Percentiles rank a stretch among this genome's conserved stretches.
Conservation (phyloP, 2,797 vertebrate genomes). For the Chaunax sp. region DNA sequence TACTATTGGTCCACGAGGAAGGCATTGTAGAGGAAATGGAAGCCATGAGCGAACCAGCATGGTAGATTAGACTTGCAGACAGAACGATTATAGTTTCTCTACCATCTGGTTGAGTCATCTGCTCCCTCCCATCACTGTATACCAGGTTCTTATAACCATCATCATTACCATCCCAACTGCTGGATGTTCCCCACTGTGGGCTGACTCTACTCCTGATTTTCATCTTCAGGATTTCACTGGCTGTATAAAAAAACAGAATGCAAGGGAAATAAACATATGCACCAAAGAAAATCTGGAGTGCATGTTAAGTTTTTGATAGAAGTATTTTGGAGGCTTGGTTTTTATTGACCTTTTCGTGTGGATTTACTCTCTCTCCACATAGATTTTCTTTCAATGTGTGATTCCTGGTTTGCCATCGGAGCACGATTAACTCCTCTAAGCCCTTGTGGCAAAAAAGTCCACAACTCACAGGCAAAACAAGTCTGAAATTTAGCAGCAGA, state of each 20-base stretch:
- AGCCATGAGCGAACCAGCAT: conserved; percentile 53
- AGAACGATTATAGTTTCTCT: conserved; percentile 53
- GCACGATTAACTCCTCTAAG: conserved; percentile 11
- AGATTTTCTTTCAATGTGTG: no score
- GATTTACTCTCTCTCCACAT: no score
- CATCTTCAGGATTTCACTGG: conserved; percentile 25
- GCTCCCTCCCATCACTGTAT: conserved; percentile 38
- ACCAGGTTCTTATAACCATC: conserved; percentile 60
- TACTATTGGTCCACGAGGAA: conserved; percentile 51
- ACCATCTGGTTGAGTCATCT: conserved; percentile 78
- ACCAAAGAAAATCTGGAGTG: background rate
- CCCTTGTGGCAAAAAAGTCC: conserved; percentile 3
- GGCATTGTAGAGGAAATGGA: conserved; percentile 47
- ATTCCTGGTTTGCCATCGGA: conserved; percentile 32
- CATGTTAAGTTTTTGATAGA: conserved; percentile 25
- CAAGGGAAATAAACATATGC: conserved; percentile 24
- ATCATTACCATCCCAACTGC: conserved; percentile 56
- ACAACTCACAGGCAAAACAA: conserved; percentile 8
- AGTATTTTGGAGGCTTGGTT: no score
- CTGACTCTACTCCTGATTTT: conserved; percentile 33
- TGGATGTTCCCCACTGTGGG: conserved; percentile 42
- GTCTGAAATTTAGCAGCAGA: conserved; percentile 48
- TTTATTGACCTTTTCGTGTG: no score
- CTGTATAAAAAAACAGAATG: background rate
- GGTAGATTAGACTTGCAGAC: conserved; percentile 60